Evolutionary conservation across 2,113 vertebrate species (phyloP).

Genomic region (Albula goreensis): DNA sequence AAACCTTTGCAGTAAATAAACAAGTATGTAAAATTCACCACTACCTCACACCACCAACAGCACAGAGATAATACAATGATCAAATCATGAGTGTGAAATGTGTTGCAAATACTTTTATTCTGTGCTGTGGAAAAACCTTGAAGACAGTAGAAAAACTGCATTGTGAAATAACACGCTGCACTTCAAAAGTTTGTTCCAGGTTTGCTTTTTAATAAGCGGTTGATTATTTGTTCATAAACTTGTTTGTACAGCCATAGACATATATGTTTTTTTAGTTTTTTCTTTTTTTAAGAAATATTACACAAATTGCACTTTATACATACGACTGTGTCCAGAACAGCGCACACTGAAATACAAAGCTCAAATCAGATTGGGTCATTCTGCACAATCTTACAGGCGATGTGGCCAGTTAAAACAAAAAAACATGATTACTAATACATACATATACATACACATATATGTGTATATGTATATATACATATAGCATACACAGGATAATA

Average conservation of each 20-base stretch:
- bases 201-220: slow-evolving; percentile 73
- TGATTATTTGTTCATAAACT: slow-evolving; percentile 64
- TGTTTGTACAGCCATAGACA: slow-evolving; percentile 66
- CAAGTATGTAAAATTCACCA: not conserved
- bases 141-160: not conserved
- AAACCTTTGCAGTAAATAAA: too few species aligned
- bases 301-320: slow-evolving; percentile 69
- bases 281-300: slow-evolving; percentile 63
- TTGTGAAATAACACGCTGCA: slow-evolving; percentile 33
- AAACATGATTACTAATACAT: slow-evolving; percentile 38
- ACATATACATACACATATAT: slow-evolving; percentile 51
- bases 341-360: slow-evolving; percentile 52
- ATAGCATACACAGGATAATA: slow-evolving; percentile 65
- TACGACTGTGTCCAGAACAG: slow-evolving; percentile 43
- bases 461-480: not conserved
- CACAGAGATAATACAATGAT: not conserved
- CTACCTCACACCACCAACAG: not conserved
- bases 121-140: not conserved
- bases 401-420: slow-evolving; percentile 54
- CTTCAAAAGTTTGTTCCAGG: slow-evolving; percentile 47
- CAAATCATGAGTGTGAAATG: not conserved
- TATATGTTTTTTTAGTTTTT: slow-evolving; percentile 51
- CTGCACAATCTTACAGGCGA: slow-evolving; percentile 44
- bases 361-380: slow-evolving; percentile 50
- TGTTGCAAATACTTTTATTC: not conserved